phyloP scores from a whole-genome alignment of 1,140 invertebrate genomes.

The Andricus grossulariae region DNA sequence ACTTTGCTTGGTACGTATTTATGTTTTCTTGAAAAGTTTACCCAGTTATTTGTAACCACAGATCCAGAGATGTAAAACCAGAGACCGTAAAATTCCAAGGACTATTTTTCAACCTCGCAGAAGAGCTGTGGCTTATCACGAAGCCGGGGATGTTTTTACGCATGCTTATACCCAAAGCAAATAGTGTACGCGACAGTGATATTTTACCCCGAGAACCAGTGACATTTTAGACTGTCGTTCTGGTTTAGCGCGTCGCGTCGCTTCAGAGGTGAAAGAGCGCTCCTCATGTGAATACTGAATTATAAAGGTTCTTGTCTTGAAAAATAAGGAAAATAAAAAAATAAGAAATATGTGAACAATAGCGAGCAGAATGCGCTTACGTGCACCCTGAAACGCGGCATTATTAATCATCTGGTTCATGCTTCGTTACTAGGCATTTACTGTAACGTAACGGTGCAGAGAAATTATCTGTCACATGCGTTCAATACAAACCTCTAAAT shows the following conservation, averaged over 20 bases:
- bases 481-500: no score
- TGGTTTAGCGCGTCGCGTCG: not conserved
- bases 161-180: no score
- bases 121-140: no score
- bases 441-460: slow-evolving; percentile 46
- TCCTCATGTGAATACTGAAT: slow-evolving; percentile 23
- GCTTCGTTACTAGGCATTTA: slow-evolving; percentile 49
- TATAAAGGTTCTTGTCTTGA: slow-evolving; percentile 45
- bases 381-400: slow-evolving; percentile 39
- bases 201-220: slow-evolving; percentile 47
- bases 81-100: no score
- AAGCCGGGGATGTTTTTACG: no score
- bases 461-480: no score
- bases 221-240: slow-evolving; percentile 43
- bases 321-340: slow-evolving; percentile 48
- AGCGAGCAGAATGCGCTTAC: slow-evolving; percentile 39
- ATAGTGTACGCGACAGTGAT: slow-evolving; percentile 47
- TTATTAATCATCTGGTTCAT: slow-evolving; percentile 50
- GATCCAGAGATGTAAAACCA: no score
- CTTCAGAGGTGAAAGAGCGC: slow-evolving; percentile 49
- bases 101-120: no score
- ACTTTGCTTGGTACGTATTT: no score
- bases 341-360: slow-evolving; percentile 38
- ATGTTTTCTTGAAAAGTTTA: no score
- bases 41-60: no score